Evolutionary conservation across 2,797 vertebrate genomes (phyloP), one percentile per base, ranked within the genome.

Genomic region (Adrianichthys oophorus): DNA sequence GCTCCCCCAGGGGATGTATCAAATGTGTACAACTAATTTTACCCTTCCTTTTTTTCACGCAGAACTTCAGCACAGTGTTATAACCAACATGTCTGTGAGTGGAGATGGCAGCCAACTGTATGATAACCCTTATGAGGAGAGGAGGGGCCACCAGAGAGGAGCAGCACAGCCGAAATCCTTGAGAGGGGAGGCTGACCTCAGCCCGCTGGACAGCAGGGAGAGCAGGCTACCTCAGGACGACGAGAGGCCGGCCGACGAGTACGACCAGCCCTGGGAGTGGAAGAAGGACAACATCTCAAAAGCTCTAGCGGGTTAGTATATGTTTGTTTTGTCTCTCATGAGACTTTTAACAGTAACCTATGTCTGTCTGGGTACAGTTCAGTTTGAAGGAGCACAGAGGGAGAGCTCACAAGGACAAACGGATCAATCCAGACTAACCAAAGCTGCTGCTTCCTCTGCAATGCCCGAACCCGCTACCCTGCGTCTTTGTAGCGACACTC

Each of bases 191-290:
- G 61, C 26, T 0, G 76, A 72, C 7, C 49, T 68, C 1, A 14
- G 45, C 29, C 70, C 49, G 45, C 47, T 59, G 0, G 88, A 91
- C 54, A 53, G 73, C 74, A 85, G 85, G 2, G 87, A 92, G 72
- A 94, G 94, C 79, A 85, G 90, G 23, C 90, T 95, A 59, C 95
- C 95, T 43, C 92, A 86, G 57, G 92, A 95, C 0, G 95, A 97
- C 0, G 95, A 96, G 69, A 88, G 95, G 79, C 95, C 95, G 0
- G 94, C 94, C 0, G 95, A 96, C 0, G 95, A 97, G 44, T 97
- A 97, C 0, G 95, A 97, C 71, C 95, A 96, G 79, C 95, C 95
- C 1, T 96, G 95, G 95, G 95, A 97, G 78, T 96, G 95, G 95
- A 96, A 97, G 82, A 96, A 95, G 60, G 94, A 95, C 18, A 87